Evolutionary conservation across 1,140 invertebrate species (phyloP).

Genomic region (Apis cerana): DNA sequence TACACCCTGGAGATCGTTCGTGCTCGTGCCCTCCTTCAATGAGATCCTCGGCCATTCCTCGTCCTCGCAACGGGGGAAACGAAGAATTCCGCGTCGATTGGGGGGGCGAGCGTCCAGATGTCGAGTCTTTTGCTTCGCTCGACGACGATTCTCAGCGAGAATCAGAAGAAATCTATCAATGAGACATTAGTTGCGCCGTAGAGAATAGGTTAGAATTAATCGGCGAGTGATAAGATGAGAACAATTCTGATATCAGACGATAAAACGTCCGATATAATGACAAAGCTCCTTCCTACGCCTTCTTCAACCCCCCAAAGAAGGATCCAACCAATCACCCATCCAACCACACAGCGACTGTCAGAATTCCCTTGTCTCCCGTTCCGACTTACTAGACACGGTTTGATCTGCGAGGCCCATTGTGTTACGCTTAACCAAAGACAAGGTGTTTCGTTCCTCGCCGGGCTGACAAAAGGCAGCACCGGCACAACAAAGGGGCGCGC

Average conservation of each 20-base stretch:
- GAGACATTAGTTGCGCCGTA: too few relatives aligned
- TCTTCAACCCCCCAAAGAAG: background rate
- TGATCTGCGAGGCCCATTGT: slow-evolving; percentile 45
- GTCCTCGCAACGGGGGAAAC: too few relatives aligned
- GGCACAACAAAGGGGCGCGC: slow-evolving; percentile 53
- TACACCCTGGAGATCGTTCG: slow-evolving; percentile 28
- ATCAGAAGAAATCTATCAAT: too few relatives aligned
- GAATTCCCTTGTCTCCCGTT: slow-evolving; percentile 9
- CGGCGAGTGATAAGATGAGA: too few relatives aligned
- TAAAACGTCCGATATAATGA: too few relatives aligned
- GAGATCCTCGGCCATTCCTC: background rate
- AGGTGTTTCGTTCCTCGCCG: slow-evolving; percentile 54
- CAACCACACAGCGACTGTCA: slow-evolving; percentile 9
- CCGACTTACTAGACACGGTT: slow-evolving; percentile 40
- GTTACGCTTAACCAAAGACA: slow-evolving; percentile 58
- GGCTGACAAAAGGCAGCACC: slow-evolving; percentile 48
- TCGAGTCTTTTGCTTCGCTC: background rate
- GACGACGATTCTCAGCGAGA: too few relatives aligned
- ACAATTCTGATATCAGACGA: too few relatives aligned
- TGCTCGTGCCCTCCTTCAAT: slow-evolving; percentile 14
- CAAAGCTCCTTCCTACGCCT: background rate
- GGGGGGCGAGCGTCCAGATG: too few relatives aligned
- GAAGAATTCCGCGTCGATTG: background rate
- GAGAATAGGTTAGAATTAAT: too few relatives aligned
- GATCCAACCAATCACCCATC: background rate